Evolutionary conservation across 2,888 invertebrate genomes (phyloP).

Genomic region (Drosophila conformis): DNA sequence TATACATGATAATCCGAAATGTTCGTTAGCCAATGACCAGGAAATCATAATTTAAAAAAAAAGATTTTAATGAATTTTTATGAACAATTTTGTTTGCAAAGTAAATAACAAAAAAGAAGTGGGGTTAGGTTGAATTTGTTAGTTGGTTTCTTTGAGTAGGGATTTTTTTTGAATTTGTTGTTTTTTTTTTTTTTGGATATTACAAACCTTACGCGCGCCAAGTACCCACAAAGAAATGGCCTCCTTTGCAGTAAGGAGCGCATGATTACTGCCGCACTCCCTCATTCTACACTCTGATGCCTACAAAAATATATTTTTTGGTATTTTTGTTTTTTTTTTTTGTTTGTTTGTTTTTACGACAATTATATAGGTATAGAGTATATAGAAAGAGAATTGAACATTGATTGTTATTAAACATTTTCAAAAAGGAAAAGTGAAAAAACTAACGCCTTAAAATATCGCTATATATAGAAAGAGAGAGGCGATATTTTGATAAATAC

Average conservation of each 20-base stretch:
- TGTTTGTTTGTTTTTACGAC: conserved; percentile 54
- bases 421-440: conserved; percentile 27
- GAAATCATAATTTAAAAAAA: conserved; percentile 31
- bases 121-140: conserved; percentile 34
- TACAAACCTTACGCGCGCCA: conserved; percentile 94
- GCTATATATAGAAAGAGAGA: not conserved
- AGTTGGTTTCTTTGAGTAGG: conserved; percentile 22
- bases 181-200: conserved; percentile 57
- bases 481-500: not conserved
- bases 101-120: conserved; percentile 24
- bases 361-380: conserved; percentile 39
- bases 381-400: conserved; percentile 26
- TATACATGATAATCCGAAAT: conserved; percentile 42
- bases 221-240: conserved; percentile 97
- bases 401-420: conserved; percentile 27
- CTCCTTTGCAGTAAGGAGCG: conserved; percentile 96
- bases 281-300: conserved; percentile 85
- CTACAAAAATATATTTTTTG: conserved; percentile 83
- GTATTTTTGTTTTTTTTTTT: conserved; percentile 27
- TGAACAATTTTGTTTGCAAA: conserved; percentile 37
- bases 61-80: conserved; percentile 6
- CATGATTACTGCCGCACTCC: conserved; percentile 88
- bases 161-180: conserved; percentile 22
- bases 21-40: conserved; percentile 53
- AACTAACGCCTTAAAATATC: conserved; percentile 4